These are phyloP conservation scores for Lophotis ruficrista DNA, from an alignment of 2,113 vertebrate species.

Conservation along the genomic window DNA sequence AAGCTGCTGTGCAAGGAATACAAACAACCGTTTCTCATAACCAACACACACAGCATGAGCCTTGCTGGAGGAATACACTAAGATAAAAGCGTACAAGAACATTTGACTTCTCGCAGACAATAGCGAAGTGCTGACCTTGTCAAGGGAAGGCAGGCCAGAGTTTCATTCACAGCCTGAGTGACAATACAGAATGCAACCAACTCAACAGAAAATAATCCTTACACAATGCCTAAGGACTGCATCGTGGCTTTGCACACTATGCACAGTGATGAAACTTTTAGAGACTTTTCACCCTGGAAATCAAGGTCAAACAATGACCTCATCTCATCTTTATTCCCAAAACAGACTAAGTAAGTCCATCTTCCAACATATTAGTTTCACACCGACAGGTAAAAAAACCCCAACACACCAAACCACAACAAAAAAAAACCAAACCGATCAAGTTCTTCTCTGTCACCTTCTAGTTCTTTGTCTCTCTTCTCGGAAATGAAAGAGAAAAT, in stretches of 20 bases:
- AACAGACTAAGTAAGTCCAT: neutral
- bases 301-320: neutral
- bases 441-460: neutral
- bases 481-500: neutral
- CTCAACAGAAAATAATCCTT: neutral
- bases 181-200: neutral
- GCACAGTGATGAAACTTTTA: neutral
- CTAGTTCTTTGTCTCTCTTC: neutral
- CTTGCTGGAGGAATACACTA: neutral
- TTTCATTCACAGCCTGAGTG: rapidly evolving
- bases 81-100: neutral
- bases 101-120: no score
- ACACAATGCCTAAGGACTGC: rapidly evolving
- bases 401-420: no score
- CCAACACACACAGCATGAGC: neutral
- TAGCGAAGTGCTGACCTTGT: neutral
- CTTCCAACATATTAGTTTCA: neutral
- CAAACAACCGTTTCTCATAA: neutral
- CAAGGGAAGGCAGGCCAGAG: neutral
- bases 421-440: rapidly evolving
- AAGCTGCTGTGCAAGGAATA: neutral
- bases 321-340: neutral
- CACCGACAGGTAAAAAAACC: rapidly evolving
- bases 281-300: neutral
- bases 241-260: neutral